phyloP scores from a whole-genome alignment of 1,140 invertebrate genomes.

The Drosophila miranda region DNA sequence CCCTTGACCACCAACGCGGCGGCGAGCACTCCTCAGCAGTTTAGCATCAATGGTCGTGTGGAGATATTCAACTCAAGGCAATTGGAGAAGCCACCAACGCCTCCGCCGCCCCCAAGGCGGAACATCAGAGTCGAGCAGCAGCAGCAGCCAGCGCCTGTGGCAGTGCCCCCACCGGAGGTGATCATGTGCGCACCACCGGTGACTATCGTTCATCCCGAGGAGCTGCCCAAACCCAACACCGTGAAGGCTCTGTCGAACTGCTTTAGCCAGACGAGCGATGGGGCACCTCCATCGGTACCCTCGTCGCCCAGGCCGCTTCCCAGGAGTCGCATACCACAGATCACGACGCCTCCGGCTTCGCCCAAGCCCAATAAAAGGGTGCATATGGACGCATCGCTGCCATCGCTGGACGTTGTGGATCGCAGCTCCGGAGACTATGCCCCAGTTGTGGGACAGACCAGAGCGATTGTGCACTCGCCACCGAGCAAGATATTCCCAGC shows the following conservation, averaged over 20 bases:
- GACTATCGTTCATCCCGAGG: slow-evolving; percentile 72
- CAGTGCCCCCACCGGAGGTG: slow-evolving; percentile 47
- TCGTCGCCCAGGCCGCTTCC: slow-evolving; percentile 61
- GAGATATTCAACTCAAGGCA: slow-evolving; percentile 78
- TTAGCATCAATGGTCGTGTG: slow-evolving; percentile 76
- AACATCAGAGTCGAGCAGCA: slow-evolving; percentile 28
- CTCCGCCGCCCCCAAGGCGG: slow-evolving; percentile 55
- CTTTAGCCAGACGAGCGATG: slow-evolving; percentile 44
- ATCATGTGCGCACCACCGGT: slow-evolving; percentile 72
- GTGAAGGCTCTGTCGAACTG: slow-evolving; percentile 75
- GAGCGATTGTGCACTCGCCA: slow-evolving; percentile 64
- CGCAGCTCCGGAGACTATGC: slow-evolving; percentile 63
- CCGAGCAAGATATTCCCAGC: slow-evolving; percentile 28
- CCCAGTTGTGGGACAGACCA: slow-evolving; percentile 55
- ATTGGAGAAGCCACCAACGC: slow-evolving; percentile 54
- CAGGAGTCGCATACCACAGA: slow-evolving; percentile 74
- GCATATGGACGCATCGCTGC: not conserved
- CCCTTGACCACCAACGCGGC: slow-evolving; percentile 8
- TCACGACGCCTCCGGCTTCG: slow-evolving; percentile 71
- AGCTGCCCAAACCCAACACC: slow-evolving; percentile 76
- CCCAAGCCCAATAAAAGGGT: slow-evolving; percentile 43
- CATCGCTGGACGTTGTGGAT: slow-evolving; percentile 52
- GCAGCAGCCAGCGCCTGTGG: not conserved
- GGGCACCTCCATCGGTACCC: not conserved
- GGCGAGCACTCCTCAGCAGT: slow-evolving; percentile 45